Evolutionary conservation across 1,140 invertebrate genomes (phyloP), one percentile per base, ranked within the genome.

Genomic region (Ostrea denselamellosa): DNA sequence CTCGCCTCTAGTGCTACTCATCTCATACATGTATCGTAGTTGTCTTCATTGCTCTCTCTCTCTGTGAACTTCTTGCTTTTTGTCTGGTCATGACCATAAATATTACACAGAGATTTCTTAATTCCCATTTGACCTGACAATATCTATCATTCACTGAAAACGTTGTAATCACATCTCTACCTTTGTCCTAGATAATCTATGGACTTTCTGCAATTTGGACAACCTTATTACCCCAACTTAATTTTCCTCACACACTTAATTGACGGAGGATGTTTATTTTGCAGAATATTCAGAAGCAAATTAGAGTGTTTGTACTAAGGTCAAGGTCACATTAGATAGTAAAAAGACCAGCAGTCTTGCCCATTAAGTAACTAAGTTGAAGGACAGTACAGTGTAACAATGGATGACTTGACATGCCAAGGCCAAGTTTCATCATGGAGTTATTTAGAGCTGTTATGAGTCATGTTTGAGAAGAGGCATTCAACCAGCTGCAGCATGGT

Each of bases 1-100:
- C 28, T 77, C 25, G 28, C 68, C 2, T 77, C 9, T 77, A 77
- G 28, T 28, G 68, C 68, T 77, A 77, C 68, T 28, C 68, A 77
- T 77, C 68, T 77, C 68, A 34, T 25, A 77, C 28, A 62, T 62
- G n/a, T 44, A 44, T 5, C 5, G 34, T 44, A 44, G 34, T 44
- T 2, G 56, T 62, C 54, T 3, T 56, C 10, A n/a, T n/a, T n/a
- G n/a, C n/a, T 71, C 12, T 77, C 22, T 77, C 68, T 77, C 25
- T 77, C 68, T 14, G 25, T 77, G 25, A 77, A 77, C 68, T 77
- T 77, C 19, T 34, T 8, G 68, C 68, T 77, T 77, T 62, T 34
- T 77, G 68, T 77, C 68, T 77, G 68, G 28, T 77, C 68, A 28
- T 77, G 10, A 77, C 68, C 28, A 25, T 44, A 25, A 77, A 34